These are phyloP conservation scores for Trialeurodes vaporariorum DNA, from an alignment of 1,140 invertebrate species.

Conservation along the genomic window DNA sequence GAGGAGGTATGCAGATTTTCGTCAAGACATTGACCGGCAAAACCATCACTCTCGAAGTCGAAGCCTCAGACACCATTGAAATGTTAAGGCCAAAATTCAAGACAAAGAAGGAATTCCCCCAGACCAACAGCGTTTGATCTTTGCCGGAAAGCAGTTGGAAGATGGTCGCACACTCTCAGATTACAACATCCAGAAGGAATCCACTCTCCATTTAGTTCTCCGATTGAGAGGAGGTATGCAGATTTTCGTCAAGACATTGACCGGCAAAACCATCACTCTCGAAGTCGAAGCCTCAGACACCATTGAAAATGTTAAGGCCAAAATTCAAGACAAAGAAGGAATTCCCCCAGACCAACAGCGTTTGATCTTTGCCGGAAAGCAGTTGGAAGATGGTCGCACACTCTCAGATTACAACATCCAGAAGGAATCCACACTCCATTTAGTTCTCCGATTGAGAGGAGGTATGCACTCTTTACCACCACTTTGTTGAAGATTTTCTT, in stretches of 20 bases:
- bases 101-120: conserved; percentile 59
- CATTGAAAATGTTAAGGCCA: conserved; percentile 65
- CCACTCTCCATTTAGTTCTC: conserved; percentile 52
- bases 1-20: conserved; percentile 62
- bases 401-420: conserved; percentile 87
- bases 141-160: conserved; percentile 68
- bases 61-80: conserved; percentile 65
- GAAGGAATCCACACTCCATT: conserved; percentile 82
- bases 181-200: conserved; percentile 59
- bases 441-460: conserved; percentile 80
- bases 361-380: conserved; percentile 84
- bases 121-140: conserved; percentile 59
- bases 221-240: conserved; percentile 58
- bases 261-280: conserved; percentile 78
- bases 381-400: conserved; percentile 85
- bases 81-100: conserved; percentile 66
- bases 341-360: conserved; percentile 50
- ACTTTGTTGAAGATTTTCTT: conserved; percentile 99
- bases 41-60: conserved; percentile 58
- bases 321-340: conserved; percentile 62
- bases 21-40: conserved; percentile 62
- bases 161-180: conserved; percentile 66
- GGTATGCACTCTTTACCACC: conserved; percentile 64
- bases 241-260: conserved; percentile 76
- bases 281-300: conserved; percentile 63